Conservation (phyloP, 2,113 vertebrate genomes). For the Bos indicus region DNA sequence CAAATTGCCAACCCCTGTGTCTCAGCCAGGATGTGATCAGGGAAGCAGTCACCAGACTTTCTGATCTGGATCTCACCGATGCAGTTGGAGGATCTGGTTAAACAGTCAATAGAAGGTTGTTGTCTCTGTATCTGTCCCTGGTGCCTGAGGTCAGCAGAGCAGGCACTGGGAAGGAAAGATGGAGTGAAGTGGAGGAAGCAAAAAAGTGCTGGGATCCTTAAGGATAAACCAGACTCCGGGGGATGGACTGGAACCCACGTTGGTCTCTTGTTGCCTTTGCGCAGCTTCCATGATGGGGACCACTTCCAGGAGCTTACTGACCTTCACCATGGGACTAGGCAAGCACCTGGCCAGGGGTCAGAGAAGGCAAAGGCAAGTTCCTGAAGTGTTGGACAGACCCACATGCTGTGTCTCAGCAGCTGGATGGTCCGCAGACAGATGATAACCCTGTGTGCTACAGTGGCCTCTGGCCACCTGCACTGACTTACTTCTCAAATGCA, state of each 20-base stretch:
- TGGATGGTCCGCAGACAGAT: background rate
- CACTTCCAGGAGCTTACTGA: background rate
- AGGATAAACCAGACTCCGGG: background rate
- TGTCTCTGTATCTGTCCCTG: background rate
- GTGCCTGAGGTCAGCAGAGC: background rate
- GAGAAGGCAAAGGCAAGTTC: background rate
- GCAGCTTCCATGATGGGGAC: too few relatives aligned
- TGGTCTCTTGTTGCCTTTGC: background rate
- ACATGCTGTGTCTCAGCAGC: background rate
- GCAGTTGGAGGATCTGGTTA: background rate
- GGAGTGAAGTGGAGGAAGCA: background rate
- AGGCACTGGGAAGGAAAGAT: background rate
- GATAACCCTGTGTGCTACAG: background rate
- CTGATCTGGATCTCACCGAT: background rate
- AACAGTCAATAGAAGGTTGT: background rate
- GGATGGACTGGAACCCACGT: background rate
- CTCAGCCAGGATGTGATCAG: background rate
- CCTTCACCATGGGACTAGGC: background rate
- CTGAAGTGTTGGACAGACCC: background rate
- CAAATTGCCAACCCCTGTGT: background rate
- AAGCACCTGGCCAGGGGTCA: background rate
- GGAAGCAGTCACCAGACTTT: background rate
- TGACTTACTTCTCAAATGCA: background rate
- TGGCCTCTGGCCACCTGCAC: accelerated
- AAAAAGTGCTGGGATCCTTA: background rate